Evolutionary conservation across 92 coral and sea anemone species (phyloP), one percentile per base, ranked within the genome.

Genomic region (Scolanthus callimorphus): DNA sequence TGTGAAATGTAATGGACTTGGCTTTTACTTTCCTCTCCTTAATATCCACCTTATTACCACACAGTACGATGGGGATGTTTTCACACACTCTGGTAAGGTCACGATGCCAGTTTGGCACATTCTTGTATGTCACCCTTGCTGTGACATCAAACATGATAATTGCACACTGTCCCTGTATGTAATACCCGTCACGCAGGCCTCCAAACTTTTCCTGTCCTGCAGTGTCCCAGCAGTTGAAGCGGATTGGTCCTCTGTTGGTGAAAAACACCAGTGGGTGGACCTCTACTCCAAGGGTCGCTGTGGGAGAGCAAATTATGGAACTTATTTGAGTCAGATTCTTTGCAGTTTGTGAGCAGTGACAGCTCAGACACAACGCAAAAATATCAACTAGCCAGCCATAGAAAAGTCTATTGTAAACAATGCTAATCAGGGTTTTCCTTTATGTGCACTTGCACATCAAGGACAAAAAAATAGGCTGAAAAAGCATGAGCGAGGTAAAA

Each of bases 21-120:
- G 97, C 97, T 66, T 90, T 90, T 57, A 90, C 97, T 67, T 90
- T 90, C n/a, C 97, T 79, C 53, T 90, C 97, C 70, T 90, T 90
- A 45, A 90, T 82, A 24, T 90, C 97, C 31, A 85, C 91, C 49
- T 90, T 90, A 65, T 90, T 90, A 43, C 97, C 97, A 65, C 97
- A 90, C 3, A 90, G 62, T n/a, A 90, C 97, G 49, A 90, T 90
- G 6, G 97, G 97, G 39, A 89, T 85, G 26, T 58, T 49, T 54
- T 84, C 88, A 77, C 97, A 89, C 27, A 89, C 97, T 28, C 97
- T 64, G 20, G 73, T 70, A 55, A 89, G 69, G 79, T 89, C 97
- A 39, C 85, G 79, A 69, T 84, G 92, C 97, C 97, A 89, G 78
- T 72, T 84, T 0, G 85, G 91, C 17, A 85, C 97, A 69, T 89